Conservation (phyloP, 2,113 vertebrate species). For the Peucedramus taeniatus region DNA sequence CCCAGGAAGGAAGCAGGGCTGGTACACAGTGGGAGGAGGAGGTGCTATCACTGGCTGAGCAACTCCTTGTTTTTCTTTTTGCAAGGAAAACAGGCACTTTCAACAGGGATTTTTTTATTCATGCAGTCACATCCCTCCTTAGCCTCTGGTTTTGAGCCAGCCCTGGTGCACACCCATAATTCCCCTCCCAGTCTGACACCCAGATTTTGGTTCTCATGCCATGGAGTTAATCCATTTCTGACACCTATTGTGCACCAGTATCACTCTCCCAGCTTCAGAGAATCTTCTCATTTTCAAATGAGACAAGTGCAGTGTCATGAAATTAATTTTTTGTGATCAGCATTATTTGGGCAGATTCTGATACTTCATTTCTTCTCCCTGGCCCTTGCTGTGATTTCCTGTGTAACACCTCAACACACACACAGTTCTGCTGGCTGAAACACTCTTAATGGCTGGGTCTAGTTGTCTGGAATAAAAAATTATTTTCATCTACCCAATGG, state of each 20-base stretch:
- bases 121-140: neutral
- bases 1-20: neutral
- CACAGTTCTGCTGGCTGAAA: neutral
- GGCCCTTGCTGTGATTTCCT: neutral
- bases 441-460: neutral
- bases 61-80: neutral
- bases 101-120: neutral
- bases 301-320: neutral
- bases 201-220: neutral
- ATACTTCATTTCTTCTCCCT: neutral
- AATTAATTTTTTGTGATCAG: neutral
- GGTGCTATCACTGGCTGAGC: neutral
- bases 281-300: neutral
- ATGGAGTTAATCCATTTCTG: neutral
- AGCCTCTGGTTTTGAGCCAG: neutral
- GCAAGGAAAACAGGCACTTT: neutral
- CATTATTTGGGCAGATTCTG: neutral
- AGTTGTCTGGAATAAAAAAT: neutral
- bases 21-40: neutral
- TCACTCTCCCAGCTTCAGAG: neutral
- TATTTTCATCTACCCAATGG: neutral
- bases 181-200: neutral
- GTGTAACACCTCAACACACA: neutral
- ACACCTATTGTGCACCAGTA: neutral
- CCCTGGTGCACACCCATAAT: rapidly evolving